Conservation (phyloP, 2,113 vertebrate species). For the Motacilla alba region DNA sequence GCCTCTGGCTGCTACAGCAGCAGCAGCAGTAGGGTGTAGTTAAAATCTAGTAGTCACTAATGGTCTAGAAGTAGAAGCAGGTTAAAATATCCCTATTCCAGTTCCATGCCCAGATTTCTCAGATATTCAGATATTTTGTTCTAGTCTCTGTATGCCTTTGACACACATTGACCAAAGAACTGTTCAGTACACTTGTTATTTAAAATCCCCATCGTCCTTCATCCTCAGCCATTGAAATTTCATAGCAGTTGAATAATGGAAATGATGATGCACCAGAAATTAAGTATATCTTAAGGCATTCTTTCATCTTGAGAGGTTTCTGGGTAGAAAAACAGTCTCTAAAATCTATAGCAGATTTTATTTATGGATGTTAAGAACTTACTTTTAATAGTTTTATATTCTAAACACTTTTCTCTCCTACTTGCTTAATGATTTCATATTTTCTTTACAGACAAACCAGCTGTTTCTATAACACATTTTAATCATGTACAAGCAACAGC, state of each 20-base stretch:
- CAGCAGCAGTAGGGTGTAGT: neutral
- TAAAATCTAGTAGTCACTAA: neutral
- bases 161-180: neutral
- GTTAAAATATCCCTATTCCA: neutral
- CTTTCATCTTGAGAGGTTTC: neutral
- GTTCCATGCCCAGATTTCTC: neutral
- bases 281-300: neutral
- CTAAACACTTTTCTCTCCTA: neutral
- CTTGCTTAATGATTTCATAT: neutral
- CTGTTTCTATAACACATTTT: neutral
- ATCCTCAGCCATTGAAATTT: neutral
- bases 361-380: neutral
- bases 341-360: neutral
- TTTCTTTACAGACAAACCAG: neutral
- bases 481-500: neutral
- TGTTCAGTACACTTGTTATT: neutral
- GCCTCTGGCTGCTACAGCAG: neutral
- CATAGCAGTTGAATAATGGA: neutral
- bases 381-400: neutral
- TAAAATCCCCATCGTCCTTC: neutral
- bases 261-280: neutral
- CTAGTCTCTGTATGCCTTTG: neutral
- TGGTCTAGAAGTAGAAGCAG: neutral
- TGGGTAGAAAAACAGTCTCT: neutral
- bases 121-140: neutral